Evolutionary conservation across 2,888 invertebrate species (phyloP).

Genomic region (Nomada flava): DNA sequence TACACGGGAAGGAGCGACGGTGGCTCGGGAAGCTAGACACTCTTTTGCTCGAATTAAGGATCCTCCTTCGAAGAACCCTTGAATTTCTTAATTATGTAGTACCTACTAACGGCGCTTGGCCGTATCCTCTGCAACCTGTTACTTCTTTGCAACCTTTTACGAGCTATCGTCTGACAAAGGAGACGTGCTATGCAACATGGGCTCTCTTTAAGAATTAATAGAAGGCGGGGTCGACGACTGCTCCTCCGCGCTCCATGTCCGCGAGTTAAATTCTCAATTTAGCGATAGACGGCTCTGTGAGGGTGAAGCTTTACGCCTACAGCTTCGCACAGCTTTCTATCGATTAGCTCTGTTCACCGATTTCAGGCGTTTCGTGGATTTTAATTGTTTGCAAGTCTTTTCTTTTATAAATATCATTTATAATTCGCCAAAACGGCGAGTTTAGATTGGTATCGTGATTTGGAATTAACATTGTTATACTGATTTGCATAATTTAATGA

Average conservation of each 20-base stretch:
- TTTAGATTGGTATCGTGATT: too few relatives aligned
- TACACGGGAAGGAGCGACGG: not conserved
- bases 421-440: too few relatives aligned
- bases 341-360: too few relatives aligned
- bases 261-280: slow-evolving; percentile 37
- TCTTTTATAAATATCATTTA: not conserved
- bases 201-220: slow-evolving; percentile 37
- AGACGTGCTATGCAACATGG: slow-evolving; percentile 36
- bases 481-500: too few relatives aligned
- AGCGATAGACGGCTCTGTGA: slow-evolving; percentile 15
- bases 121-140: slow-evolving; percentile 63
- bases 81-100: slow-evolving; percentile 62
- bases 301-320: not conserved
- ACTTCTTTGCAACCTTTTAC: slow-evolving; percentile 58
- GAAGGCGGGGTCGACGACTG: slow-evolving; percentile 54
- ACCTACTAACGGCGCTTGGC: slow-evolving; percentile 19
- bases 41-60: slow-evolving; percentile 51
- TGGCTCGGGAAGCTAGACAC: slow-evolving; percentile 31
- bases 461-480: too few relatives aligned
- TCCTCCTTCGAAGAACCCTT: slow-evolving; percentile 50
- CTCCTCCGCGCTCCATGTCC: slow-evolving; percentile 12
- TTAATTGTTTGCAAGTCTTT: not conserved
- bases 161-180: slow-evolving; percentile 44
- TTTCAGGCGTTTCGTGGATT: too few relatives aligned
- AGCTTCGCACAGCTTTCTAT: too few relatives aligned